Evolutionary conservation across 2,888 invertebrate genomes (phyloP).

Genomic region (Melieria crassipennis): DNA sequence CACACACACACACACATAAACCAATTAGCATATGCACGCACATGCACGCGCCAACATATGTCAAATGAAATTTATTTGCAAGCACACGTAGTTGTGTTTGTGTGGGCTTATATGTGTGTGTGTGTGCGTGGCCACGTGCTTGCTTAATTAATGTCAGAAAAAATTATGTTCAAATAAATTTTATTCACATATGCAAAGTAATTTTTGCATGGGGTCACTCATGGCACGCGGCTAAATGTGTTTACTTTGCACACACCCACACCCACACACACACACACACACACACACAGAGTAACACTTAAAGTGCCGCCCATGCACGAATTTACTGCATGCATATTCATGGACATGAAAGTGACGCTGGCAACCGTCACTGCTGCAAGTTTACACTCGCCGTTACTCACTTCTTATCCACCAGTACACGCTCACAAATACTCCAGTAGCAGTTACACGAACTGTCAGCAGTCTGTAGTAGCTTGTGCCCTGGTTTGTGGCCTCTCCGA

Average conservation of each 20-base stretch:
- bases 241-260: slow-evolving; percentile 13
- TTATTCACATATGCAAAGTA: slow-evolving; percentile 10
- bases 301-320: too few species aligned
- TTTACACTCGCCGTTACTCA: too few species aligned
- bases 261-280: slow-evolving; percentile 6
- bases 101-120: not conserved
- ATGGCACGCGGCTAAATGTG: slow-evolving; percentile 12
- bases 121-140: not conserved
- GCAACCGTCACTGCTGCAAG: too few species aligned
- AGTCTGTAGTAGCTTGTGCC: too few species aligned
- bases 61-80: not conserved
- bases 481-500: too few species aligned
- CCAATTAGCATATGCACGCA: too few species aligned
- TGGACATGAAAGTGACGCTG: slow-evolving; percentile 31
- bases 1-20: too few species aligned
- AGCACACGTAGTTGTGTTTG: slow-evolving; percentile 8
- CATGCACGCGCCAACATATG: too few species aligned
- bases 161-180: not conserved
- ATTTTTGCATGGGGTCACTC: not conserved
- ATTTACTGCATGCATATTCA: slow-evolving; percentile 29
- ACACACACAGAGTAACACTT: not conserved
- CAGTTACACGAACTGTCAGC: too few species aligned
- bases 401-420: too few species aligned
- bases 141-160: too few species aligned
- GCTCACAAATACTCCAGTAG: too few species aligned